phyloP scores from a whole-genome alignment of 2,888 invertebrate species.

The Scrobipalpa atriplicella region DNA sequence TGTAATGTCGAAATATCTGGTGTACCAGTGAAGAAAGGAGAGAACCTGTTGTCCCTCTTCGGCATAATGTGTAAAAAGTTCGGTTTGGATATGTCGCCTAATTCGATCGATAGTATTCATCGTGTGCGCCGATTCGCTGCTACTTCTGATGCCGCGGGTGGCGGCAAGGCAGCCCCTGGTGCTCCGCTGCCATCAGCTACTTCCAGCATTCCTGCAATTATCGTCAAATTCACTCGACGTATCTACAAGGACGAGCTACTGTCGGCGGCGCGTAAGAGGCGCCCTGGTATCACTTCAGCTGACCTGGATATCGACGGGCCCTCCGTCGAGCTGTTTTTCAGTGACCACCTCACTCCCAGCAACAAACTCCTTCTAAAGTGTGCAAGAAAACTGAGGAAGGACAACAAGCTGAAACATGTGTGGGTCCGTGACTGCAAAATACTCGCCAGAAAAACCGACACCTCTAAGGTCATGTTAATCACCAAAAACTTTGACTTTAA shows the following conservation, averaged over 20 bases:
- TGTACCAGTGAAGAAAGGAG: constrained; percentile 28
- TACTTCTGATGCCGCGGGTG: background rate
- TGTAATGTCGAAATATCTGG: constrained; percentile 33
- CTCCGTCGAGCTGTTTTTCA: constrained; percentile 12
- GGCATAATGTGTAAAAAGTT: constrained; percentile 17
- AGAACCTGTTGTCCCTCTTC: constrained; percentile 27
- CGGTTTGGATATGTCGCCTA: constrained; percentile 3
- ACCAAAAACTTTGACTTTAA: background rate
- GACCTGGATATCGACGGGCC: constrained; percentile 27
- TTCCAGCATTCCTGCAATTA: background rate
- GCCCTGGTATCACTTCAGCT: constrained; percentile 25
- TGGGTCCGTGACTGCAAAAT: constrained; percentile 6
- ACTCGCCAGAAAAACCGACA: background rate
- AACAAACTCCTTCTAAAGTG: constrained; percentile 27
- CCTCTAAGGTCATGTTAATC: background rate
- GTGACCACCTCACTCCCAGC: constrained; percentile 30
- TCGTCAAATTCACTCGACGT: constrained; percentile 1
- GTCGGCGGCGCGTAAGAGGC: background rate
- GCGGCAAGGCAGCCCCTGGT: background rate
- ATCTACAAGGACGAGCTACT: background rate
- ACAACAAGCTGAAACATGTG: background rate
- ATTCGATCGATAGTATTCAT: constrained; percentile 28
- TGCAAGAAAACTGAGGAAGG: background rate
- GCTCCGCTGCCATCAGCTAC: too few species aligned
- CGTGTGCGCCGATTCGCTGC: constrained; percentile 26